Evolutionary conservation across 2,888 invertebrate species (phyloP).

Genomic region (Diogma glabrata): DNA sequence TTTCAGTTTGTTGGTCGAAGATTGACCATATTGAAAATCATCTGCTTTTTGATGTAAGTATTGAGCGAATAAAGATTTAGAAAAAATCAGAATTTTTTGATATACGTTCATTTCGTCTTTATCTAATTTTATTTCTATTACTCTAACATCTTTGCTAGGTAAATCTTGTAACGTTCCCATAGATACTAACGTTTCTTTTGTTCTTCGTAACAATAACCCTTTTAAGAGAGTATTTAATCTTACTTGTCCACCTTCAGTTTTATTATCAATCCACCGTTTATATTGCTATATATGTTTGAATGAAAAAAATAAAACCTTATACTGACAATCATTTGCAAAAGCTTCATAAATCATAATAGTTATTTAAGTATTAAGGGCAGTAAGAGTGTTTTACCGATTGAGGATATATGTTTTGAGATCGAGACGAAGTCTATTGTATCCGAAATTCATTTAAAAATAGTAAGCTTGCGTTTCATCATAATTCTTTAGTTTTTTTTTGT

Average conservation of each 20-base stretch:
- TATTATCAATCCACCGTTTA: slow-evolving; percentile 88
- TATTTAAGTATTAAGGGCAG: too few species aligned
- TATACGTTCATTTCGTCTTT: slow-evolving; percentile 65
- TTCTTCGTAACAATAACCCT: slow-evolving; percentile 73
- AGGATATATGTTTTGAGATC: too few species aligned
- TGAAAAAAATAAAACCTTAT: neutral
- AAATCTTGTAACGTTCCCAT: slow-evolving; percentile 49
- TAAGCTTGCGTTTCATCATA: too few species aligned
- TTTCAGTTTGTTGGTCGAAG: slow-evolving; percentile 27
- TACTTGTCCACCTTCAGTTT: slow-evolving; percentile 62
- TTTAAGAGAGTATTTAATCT: slow-evolving; percentile 78
- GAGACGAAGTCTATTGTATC: too few species aligned
- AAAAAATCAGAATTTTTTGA: slow-evolving; percentile 58
- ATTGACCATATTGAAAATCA: too few species aligned
- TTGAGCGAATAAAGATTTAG: slow-evolving; percentile 62
- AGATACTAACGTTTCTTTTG: slow-evolving; percentile 65
- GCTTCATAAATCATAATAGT: too few species aligned
- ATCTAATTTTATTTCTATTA: slow-evolving; percentile 50
- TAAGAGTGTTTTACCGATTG: too few species aligned
- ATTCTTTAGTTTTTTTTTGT: too few species aligned
- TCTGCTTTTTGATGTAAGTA: slow-evolving; percentile 65
- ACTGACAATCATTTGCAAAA: too few species aligned
- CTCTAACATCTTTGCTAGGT: slow-evolving; percentile 46
- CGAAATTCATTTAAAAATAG: too few species aligned
- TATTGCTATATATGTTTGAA: slow-evolving; percentile 46